Evolutionary conservation across 2,113 vertebrate genomes (phyloP), one percentile per base, ranked within the genome.

Genomic region (Pelecanoides urinatrix): DNA sequence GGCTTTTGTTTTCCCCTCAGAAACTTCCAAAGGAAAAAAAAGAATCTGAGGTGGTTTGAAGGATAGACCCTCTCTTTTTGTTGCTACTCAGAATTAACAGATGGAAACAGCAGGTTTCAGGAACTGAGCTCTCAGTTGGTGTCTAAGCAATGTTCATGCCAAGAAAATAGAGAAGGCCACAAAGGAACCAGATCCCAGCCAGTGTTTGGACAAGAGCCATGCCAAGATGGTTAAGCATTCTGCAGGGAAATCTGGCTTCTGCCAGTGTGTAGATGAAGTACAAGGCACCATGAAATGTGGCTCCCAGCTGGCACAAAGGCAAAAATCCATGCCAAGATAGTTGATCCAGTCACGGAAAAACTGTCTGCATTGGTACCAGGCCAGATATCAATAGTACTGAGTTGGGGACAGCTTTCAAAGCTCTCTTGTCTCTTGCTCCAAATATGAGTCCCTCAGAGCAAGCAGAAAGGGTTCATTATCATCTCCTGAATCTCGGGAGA

Each of bases 21-120:
- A 86, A 92, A 67, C 42, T 71, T 70, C 21, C 6, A 42, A 53
- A 88, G 9, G 2, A 8, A 32, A 45, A 66, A 32, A 72, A 29
- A 47, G n/a, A 14, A 19, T 26, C 44, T 0, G 63, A 94, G 73
- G 91, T 95, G 61, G 30, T 90, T 94, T 95, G 93, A 96, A 96
- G 92, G 94, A 91, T 96, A 91, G 56, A 26, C 80, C 30, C 53
- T 95, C 20, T 90, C 55, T 65, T 91, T 95, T 75, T 87, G 49
- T 90, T 91, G 53, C 61, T 66, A 75, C 21, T 90, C 65, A 56
- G 79, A 89, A 89, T 89, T 30, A 91, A 73, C 96, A 97, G 94
- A 97, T 96, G 96, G 96, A 90, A 97, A 91, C 94, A 96, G 95
- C 87, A 87, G 87, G 96, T 77, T 90, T 88, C 84, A 93, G 94